A percentile compares a stretch with the other conserved stretches of the same genome.
These are phyloP conservation scores for Coregonus ussuriensis DNA, from an alignment of 2,797 vertebrate genomes.

Conservation along the genomic window DNA sequence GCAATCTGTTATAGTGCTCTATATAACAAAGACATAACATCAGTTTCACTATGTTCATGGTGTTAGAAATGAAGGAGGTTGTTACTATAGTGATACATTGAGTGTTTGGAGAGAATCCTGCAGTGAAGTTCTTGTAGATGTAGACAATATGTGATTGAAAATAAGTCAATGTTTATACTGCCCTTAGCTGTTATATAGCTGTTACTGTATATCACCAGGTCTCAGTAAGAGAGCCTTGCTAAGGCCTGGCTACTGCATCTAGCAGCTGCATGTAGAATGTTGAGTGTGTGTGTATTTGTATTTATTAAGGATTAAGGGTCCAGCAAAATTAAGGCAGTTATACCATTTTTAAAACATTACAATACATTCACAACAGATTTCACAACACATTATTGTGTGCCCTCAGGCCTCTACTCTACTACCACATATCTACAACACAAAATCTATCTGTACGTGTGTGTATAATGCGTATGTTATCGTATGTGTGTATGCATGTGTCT, in stretches of 20 bases:
- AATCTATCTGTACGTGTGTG: too few relatives aligned
- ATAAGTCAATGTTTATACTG: not conserved
- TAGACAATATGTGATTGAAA: not conserved
- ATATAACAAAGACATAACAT: not conserved
- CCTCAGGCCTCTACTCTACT: too few relatives aligned
- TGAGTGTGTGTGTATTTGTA: slow-evolving; percentile 25
- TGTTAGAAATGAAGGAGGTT: not conserved
- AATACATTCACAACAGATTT: too few relatives aligned
- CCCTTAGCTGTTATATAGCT: not conserved
- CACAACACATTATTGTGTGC: too few relatives aligned
- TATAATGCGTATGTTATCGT: too few relatives aligned
- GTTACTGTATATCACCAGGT: not conserved
- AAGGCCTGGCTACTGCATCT: not conserved
- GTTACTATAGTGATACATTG: not conserved
- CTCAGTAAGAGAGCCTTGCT: not conserved
- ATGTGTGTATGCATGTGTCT: too few relatives aligned
- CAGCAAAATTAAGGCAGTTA: not conserved
- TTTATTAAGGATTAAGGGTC: not conserved
- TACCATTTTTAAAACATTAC: too few relatives aligned
- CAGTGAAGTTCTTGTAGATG: not conserved
- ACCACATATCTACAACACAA: too few relatives aligned
- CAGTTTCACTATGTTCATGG: not conserved
- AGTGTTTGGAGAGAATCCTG: not conserved
- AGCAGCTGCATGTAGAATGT: slow-evolving; percentile 33
- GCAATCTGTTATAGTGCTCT: not conserved